Evolutionary conservation across 2,888 invertebrate species (phyloP).

Genomic region (Agonopterix arenella): DNA sequence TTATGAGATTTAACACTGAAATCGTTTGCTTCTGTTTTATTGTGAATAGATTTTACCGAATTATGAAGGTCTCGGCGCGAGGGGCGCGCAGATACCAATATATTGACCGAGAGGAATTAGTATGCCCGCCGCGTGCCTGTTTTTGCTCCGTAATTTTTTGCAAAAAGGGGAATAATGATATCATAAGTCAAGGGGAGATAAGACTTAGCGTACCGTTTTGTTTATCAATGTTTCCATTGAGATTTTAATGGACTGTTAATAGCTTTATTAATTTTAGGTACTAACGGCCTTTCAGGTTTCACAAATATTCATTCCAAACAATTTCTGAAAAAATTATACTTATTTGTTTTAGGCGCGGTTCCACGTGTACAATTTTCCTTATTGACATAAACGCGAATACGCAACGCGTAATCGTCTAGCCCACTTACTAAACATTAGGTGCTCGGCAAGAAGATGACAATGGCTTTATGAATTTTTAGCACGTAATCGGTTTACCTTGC

Average conservation of each 20-base stretch:
- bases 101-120: slow-evolving; percentile 67
- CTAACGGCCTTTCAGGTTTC: too few species aligned
- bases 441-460: slow-evolving; percentile 47
- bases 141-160: slow-evolving; percentile 64
- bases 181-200: slow-evolving; percentile 70
- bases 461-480: slow-evolving; percentile 66
- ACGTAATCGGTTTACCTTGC: slow-evolving; percentile 64
- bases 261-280: slow-evolving; percentile 32
- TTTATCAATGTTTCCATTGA: slow-evolving; percentile 55
- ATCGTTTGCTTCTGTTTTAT: slow-evolving; percentile 55
- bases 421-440: slow-evolving; percentile 49
- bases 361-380: slow-evolving; percentile 16
- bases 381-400: slow-evolving; percentile 22
- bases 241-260: slow-evolving; percentile 43
- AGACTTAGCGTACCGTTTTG: slow-evolving; percentile 55
- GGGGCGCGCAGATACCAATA: slow-evolving; percentile 47
- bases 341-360: neutral
- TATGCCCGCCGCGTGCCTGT: slow-evolving; percentile 59
- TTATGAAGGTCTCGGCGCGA: slow-evolving; percentile 34
- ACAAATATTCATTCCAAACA: too few species aligned
- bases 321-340: too few species aligned
- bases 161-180: slow-evolving; percentile 71
- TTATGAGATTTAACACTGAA: slow-evolving; percentile 67
- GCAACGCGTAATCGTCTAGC: slow-evolving; percentile 30
- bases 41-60: slow-evolving; percentile 51